These are phyloP conservation scores for Myrmophylax atrothorax DNA, from an alignment of 2,113 vertebrate genomes.

Conservation along the genomic window DNA sequence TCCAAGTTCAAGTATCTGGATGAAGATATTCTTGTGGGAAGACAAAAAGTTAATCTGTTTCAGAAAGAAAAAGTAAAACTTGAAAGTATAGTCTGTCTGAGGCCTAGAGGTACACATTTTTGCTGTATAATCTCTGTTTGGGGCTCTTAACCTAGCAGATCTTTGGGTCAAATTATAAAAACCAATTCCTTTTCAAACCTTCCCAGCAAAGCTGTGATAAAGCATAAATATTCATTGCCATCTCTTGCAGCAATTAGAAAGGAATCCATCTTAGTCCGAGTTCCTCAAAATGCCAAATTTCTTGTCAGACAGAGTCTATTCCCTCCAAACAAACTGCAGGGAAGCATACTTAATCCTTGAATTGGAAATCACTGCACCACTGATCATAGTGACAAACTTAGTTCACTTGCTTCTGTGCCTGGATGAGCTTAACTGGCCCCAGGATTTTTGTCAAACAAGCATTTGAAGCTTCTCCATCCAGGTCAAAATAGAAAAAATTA, in stretches of 20 bases:
- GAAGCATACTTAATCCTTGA: neutral
- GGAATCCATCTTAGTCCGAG: neutral
- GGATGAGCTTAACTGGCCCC: neutral
- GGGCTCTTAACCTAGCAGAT: neutral
- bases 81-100: neutral
- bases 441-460: neutral
- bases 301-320: neutral
- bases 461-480: neutral
- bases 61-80: neutral
- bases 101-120: rapidly evolving
- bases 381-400: neutral
- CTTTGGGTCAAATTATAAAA: neutral
- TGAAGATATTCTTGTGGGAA: neutral
- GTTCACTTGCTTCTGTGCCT: constrained; percentile 14
- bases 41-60: neutral
- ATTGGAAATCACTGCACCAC: constrained; percentile 13
- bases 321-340: neutral
- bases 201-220: neutral
- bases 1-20: neutral
- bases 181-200: neutral
- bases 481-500: neutral
- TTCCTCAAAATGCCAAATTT: neutral
- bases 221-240: neutral
- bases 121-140: neutral
- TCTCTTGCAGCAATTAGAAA: neutral